Evolutionary conservation across 2,888 invertebrate genomes (phyloP), one percentile per base, ranked within the genome.

Genomic region (Stegophylla sp.): DNA sequence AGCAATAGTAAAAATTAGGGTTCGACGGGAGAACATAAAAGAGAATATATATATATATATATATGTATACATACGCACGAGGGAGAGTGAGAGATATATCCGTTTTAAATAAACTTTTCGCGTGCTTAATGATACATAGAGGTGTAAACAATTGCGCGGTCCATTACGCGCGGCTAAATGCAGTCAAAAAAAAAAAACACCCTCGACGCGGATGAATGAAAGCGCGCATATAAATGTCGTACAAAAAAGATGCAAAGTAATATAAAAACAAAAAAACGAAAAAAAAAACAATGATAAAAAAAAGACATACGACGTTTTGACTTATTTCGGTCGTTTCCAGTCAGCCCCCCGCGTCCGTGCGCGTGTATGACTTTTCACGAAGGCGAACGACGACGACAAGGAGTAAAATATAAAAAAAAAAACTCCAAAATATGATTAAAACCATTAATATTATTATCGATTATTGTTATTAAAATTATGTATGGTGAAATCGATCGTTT

Each of bases 121-220:
- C 79, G 79, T 79, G 79, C 79, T 79, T 79, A 79, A 79, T 79
- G 79, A 79, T 69, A 79, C 79, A 79, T 79, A 51, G 79, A 79
- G 79, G 79, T 79, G 79, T 79, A 79, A 79, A 79, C 79, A 79
- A 79, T 79, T 79, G 71, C 48, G 48, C 69, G 79, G 79, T 79
- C 79, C 79, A 79, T 79, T 79, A 79, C 79, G 79, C 69, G 79
- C 48, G 13, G 61, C 61, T 71, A 69, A 79, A 71, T 51, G 79
- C 64, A 66, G 43, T 75, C 26, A n/a, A 41, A 71, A 71, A 77
- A 41, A 67, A 43, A 26, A 10, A n/a, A 45, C 71, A 79, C 79
- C 79, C 79, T 79, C 61, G 48, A 3, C 41, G n/a, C 7, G 23
- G 34, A 13, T 23, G 3, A 28, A 64, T 20, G 41, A 45, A 73